A percentile compares a stretch with the other conserved stretches of the same genome.
Conservation (phyloP, 1,140 invertebrate genomes). For the Tenebrio molitor region DNA sequence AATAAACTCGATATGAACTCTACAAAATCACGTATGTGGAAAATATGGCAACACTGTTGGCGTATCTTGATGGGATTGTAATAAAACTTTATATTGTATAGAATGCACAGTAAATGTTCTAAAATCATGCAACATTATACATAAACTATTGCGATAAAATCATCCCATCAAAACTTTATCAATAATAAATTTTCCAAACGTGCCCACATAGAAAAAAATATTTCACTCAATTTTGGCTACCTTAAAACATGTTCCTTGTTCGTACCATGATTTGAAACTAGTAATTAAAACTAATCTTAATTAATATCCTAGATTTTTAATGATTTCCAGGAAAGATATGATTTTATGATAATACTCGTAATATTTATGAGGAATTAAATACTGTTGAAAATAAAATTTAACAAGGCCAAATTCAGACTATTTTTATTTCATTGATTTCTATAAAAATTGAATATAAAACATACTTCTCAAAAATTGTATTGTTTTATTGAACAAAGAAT, state of each 20-base stretch:
- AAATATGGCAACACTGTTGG: not conserved
- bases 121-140: constrained; percentile 37
- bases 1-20: too few relatives aligned
- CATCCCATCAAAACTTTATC: constrained; percentile 27
- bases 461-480: too few relatives aligned
- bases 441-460: too few relatives aligned
- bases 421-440: too few relatives aligned
- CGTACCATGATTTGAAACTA: not conserved
- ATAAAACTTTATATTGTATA: constrained; percentile 25
- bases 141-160: constrained; percentile 38
- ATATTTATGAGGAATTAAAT: too few relatives aligned
- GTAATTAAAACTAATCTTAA: constrained; percentile 18
- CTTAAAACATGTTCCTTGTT: not conserved
- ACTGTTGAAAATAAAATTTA: too few relatives aligned
- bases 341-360: too few relatives aligned
- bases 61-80: constrained; percentile 28
- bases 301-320: not conserved
- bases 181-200: constrained; percentile 30
- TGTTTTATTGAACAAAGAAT: too few relatives aligned
- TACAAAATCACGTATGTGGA: too few relatives aligned
- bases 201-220: constrained; percentile 10
- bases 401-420: too few relatives aligned
- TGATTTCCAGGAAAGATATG: not conserved
- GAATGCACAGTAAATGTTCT: constrained; percentile 22
- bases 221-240: not conserved